Evolutionary conservation across 1,140 invertebrate species (phyloP).

Genomic region (Heliconius himera): DNA sequence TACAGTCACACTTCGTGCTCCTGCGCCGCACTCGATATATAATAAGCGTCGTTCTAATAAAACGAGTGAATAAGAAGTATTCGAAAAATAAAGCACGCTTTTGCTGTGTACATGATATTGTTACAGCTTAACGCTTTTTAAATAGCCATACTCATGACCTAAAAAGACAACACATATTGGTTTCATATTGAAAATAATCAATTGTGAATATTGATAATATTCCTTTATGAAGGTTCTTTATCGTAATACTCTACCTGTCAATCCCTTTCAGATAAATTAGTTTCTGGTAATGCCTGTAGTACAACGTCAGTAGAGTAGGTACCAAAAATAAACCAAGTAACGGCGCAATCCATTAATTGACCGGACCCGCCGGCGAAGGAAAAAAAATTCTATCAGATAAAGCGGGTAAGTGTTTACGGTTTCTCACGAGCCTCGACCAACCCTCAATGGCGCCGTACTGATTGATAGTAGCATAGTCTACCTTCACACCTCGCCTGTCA

Average conservation of each 20-base stretch:
- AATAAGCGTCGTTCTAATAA: not conserved
- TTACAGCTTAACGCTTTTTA: not conserved
- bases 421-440: slow-evolving; percentile 77
- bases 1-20: too few species aligned
- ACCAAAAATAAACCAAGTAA: slow-evolving; percentile 78
- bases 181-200: slow-evolving; percentile 35
- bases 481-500: slow-evolving; percentile 57
- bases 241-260: slow-evolving; percentile 70
- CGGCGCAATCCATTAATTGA: slow-evolving; percentile 80
- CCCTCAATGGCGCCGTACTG: slow-evolving; percentile 80
- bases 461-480: slow-evolving; percentile 76
- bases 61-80: not conserved
- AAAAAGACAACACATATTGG: not conserved
- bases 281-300: slow-evolving; percentile 61
- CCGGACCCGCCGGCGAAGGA: slow-evolving; percentile 70
- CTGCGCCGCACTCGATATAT: not conserved
- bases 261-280: slow-evolving; percentile 75
- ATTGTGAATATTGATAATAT: slow-evolving; percentile 42
- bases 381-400: slow-evolving; percentile 78
- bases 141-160: not conserved
- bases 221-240: slow-evolving; percentile 50
- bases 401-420: slow-evolving; percentile 79
- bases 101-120: not conserved
- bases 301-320: slow-evolving; percentile 57
- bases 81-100: not conserved